Evolutionary conservation across 2,113 vertebrate genomes (phyloP).

Genomic region (Coturnix japonica): DNA sequence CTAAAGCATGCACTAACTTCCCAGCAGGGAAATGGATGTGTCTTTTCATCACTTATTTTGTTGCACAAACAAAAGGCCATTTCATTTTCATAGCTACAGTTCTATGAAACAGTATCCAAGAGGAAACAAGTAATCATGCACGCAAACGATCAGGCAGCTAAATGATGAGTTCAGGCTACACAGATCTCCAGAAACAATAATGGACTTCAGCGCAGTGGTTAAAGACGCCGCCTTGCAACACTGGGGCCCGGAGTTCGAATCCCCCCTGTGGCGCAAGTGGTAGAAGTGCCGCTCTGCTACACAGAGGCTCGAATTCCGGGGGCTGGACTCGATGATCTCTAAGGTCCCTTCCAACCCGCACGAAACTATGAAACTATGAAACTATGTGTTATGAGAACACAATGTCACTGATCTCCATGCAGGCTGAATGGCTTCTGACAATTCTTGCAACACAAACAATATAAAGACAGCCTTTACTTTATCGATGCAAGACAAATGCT

Average conservation of each 20-base stretch:
- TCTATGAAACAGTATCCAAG: neutral
- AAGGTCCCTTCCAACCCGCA: too few species aligned
- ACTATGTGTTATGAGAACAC: neutral
- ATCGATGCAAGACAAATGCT: neutral
- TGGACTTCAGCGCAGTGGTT: neutral
- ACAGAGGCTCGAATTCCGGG: too few species aligned
- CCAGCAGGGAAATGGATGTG: neutral
- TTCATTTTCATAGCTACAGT: conserved; percentile 7
- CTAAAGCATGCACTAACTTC: neutral
- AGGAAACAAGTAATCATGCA: neutral
- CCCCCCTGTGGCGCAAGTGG: too few species aligned
- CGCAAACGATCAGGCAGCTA: neutral
- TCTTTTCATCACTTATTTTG: neutral
- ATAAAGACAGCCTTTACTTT: neutral
- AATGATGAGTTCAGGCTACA: conserved; percentile 2
- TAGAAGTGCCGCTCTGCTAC: too few species aligned
- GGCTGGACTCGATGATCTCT: too few species aligned
- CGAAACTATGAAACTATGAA: too few species aligned
- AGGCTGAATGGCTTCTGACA: conserved; percentile 4
- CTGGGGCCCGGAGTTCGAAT: too few species aligned
- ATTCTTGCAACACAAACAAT: neutral
- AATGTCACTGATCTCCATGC: neutral
- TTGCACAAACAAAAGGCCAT: conserved; percentile 8
- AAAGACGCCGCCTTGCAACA: too few species aligned
- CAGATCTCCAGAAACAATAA: conserved; percentile 26